phyloP scores from a whole-genome alignment of 1,140 invertebrate species.

The Pachyrhynchus sulphureomaculatus region DNA sequence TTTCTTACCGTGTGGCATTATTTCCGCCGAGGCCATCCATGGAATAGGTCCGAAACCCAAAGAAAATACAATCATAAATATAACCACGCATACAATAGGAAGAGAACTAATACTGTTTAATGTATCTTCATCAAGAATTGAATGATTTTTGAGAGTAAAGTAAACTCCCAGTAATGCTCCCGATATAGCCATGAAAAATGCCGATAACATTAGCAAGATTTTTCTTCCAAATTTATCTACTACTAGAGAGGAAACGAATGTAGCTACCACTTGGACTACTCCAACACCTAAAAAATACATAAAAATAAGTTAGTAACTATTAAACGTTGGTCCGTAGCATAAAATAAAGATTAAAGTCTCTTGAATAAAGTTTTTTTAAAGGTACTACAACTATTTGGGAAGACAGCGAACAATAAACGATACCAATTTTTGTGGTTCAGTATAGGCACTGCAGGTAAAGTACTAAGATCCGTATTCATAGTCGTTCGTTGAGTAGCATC shows the following conservation, averaged over 20 bases:
- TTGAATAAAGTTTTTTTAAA: too few relatives aligned
- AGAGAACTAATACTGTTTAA: slow-evolving; percentile 56
- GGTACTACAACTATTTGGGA: too few relatives aligned
- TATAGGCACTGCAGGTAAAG: too few relatives aligned
- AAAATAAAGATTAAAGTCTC: too few relatives aligned
- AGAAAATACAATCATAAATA: slow-evolving; percentile 78
- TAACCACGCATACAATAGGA: slow-evolving; percentile 69
- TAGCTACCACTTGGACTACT: slow-evolving; percentile 71
- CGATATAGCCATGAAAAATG: slow-evolving; percentile 63
- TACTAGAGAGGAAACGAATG: slow-evolving; percentile 62
- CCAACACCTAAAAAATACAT: slow-evolving; percentile 55
- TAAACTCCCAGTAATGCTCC: slow-evolving; percentile 67
- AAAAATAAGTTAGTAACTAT: not conserved
- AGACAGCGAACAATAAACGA: too few relatives aligned
- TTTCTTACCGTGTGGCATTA: slow-evolving; percentile 66
- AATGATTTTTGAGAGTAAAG: slow-evolving; percentile 58
- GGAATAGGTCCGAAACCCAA: slow-evolving; percentile 81
- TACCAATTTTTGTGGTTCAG: too few relatives aligned
- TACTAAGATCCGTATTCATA: too few relatives aligned
- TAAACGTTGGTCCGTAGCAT: not conserved
- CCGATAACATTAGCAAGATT: slow-evolving; percentile 68
- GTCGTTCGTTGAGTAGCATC: too few relatives aligned
- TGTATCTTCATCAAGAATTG: slow-evolving; percentile 31
- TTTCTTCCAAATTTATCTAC: slow-evolving; percentile 71
- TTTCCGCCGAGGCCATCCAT: slow-evolving; percentile 75